Evolutionary conservation across 2,113 vertebrate genomes (phyloP).

Genomic region (Phoxinus phoxinus): DNA sequence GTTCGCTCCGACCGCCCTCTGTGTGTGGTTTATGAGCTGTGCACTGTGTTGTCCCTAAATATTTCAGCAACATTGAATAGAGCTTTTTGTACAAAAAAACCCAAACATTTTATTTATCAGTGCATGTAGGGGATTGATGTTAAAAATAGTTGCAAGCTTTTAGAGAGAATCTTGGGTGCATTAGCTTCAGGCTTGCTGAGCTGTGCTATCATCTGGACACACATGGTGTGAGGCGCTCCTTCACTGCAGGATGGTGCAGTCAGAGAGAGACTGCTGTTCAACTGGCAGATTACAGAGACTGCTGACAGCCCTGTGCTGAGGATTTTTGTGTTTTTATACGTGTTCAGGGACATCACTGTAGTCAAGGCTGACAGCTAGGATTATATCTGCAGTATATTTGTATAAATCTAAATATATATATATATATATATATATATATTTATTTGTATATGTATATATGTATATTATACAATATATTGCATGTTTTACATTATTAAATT

Average conservation of each 20-base stretch:
- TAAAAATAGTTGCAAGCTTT: slow-evolving; percentile 10
- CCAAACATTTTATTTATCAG: neutral
- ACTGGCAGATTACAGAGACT: neutral
- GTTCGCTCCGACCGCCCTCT: neutral
- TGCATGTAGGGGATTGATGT: neutral
- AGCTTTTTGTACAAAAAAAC: too few species aligned
- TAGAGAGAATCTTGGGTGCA: slow-evolving; percentile 16
- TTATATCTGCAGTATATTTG: neutral
- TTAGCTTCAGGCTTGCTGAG: slow-evolving; percentile 8
- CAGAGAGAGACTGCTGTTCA: neutral
- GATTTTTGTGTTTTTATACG: neutral
- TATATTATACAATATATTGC: too few species aligned
- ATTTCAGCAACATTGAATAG: neutral
- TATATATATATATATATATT: too few species aligned
- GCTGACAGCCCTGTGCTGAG: neutral
- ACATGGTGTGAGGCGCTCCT: neutral
- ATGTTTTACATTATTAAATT: too few species aligned
- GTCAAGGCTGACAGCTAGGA: neutral
- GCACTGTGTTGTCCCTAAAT: neutral
- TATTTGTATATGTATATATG: too few species aligned
- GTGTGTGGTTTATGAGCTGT: slow-evolving; percentile 27
- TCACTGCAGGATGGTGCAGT: neutral
- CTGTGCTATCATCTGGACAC: slow-evolving; percentile 21
- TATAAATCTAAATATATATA: too few species aligned
- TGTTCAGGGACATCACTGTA: neutral